These are phyloP conservation scores for Tipula confusa DNA, from an alignment of 2,888 invertebrate species.

Conservation along the genomic window DNA sequence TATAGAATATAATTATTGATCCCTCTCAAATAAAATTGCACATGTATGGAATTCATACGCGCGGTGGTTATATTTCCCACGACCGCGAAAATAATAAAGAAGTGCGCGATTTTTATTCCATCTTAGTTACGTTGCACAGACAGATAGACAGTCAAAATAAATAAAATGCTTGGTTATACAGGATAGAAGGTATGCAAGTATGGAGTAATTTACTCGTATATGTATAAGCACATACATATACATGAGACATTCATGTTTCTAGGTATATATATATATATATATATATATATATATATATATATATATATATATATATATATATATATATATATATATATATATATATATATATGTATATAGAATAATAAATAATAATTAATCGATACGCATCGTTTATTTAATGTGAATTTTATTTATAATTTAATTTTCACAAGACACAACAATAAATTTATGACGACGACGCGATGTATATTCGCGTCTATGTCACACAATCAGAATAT, in stretches of 20 bases:
- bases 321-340: neutral
- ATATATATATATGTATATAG: neutral
- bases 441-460: slow-evolving; percentile 9
- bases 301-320: neutral
- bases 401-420: slow-evolving; percentile 12
- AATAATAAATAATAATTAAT: slow-evolving; percentile 25
- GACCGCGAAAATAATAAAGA: slow-evolving; percentile 4
- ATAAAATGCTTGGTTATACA: neutral
- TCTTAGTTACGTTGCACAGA: neutral
- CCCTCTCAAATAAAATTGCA: neutral
- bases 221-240: neutral
- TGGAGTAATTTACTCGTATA: neutral
- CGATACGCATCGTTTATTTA: slow-evolving; percentile 25
- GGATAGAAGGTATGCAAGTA: neutral
- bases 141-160: neutral
- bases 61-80: neutral
- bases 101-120: neutral
- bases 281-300: neutral
- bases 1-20: slow-evolving; percentile 1
- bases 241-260: too few species aligned
- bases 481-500: slow-evolving; percentile 16
- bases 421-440: slow-evolving; percentile 9
- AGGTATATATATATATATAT: neutral
- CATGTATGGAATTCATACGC: neutral
- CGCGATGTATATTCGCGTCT: slow-evolving; percentile 13